These are phyloP conservation scores for Sylvicola cinctus DNA, from an alignment of 2,888 invertebrate species.

Conservation along the genomic window DNA sequence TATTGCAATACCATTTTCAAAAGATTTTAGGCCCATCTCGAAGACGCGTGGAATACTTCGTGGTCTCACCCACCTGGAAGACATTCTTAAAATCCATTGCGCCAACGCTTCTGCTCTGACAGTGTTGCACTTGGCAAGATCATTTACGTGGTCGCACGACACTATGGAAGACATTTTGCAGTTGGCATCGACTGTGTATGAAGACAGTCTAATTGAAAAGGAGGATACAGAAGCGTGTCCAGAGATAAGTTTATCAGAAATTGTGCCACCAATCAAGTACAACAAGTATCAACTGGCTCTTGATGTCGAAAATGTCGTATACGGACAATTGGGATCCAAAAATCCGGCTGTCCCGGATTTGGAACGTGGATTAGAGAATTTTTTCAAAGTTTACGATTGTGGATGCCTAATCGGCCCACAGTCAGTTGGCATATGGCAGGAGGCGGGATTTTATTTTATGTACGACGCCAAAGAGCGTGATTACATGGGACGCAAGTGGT, in stretches of 20 bases:
- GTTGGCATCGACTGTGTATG: constrained; percentile 19
- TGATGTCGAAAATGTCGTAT: constrained; percentile 12
- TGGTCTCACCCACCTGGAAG: constrained; percentile 16
- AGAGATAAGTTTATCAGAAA: constrained; percentile 8
- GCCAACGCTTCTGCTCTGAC: constrained; percentile 21
- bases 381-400: constrained; percentile 19
- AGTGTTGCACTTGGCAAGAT: constrained; percentile 19
- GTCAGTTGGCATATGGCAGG: constrained; percentile 23
- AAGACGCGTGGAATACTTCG: neutral
- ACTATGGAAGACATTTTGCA: constrained; percentile 20
- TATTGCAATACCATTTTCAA: too few relatives aligned
- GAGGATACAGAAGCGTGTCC: constrained; percentile 10
- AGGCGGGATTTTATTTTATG: constrained; percentile 23
- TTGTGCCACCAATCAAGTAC: constrained; percentile 4
- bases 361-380: constrained; percentile 17
- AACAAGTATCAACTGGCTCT: constrained; percentile 6
- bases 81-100: constrained; percentile 17
- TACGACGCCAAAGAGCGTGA: constrained; percentile 27
- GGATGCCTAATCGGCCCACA: constrained; percentile 23
- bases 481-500: constrained; percentile 11
- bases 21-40: neutral
- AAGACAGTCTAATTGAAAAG: constrained; percentile 12
- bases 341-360: constrained; percentile 17
- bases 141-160: constrained; percentile 21
- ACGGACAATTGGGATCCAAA: constrained; percentile 19